Base-by-base conservation (phyloP, 2,113 vertebrate genomes). In the Pardalotus punctatus region DNA sequence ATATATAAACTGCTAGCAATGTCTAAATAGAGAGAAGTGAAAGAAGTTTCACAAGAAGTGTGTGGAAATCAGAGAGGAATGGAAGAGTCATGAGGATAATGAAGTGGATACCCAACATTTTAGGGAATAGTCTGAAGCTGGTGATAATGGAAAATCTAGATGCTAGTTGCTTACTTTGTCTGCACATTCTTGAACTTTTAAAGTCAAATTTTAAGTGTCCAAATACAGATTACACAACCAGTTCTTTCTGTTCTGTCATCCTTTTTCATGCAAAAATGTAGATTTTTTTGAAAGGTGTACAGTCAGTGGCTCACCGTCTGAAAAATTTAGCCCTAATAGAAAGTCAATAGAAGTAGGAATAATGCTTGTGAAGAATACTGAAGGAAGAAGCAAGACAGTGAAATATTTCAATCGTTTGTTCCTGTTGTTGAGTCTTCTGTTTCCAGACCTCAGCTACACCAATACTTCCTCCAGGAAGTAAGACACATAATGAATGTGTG, bases 391-490 rank as follows among this genome's bases (percentile, higher is more conserved):
- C 10, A 50, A 54, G 65, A 48, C 29, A 71, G 43, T 64, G 48
- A 74, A 81, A 79, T 94, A 53, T 47, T 84, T 64, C 8, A 74
- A 2, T 38, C 8, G 0, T 83, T 92, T 92, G 12, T 91, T 94
- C 65, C 77, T 79, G 43, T 92, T 92, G 64, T 42, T 94, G 38
- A 65, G 29, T 67, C 31, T 88, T 89, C 43, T 94, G 69, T 92
- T 47, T 85, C 13, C 53, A 94, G 54, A 91, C 42, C 48, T 73
- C 60, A 80, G 74, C 45, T 82, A 35, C 62, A 87, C 36, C 35
- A 31, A 3, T 91, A 85, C 90, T 96, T 94, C 71, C 78, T 90
- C 54, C 54, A 82, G 79, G 84, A 93, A 94, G 84, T 48, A 66
- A 40, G 66, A 69, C 38, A 62, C 73, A 58, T 96, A 90, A 94